Base-by-base conservation (phyloP, 2,113 vertebrate species). In the Hemibagrus wyckioides region DNA sequence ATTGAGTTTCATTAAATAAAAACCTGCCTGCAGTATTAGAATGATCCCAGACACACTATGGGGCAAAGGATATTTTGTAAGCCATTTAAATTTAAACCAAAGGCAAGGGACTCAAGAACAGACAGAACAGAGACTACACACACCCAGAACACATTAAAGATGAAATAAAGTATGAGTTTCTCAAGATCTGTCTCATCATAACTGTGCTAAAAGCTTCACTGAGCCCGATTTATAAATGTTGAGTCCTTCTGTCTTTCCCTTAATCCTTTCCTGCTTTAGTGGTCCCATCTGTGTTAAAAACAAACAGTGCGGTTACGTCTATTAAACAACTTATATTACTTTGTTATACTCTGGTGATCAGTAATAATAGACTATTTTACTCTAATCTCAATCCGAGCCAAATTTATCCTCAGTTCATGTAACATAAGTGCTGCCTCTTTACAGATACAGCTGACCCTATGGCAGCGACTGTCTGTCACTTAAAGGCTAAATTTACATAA, bases 31-130 rank as follows among this genome's bases (percentile, higher is more conserved):
- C 56, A 61, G 56, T 23, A 8, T 17, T 30, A 69, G 30, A 69
- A 69, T 69, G 30, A 69, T 69, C 30, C 65, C 30, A 69, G 65
- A 69, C 30, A 50, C 19, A 84, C 21, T 28, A 50, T 71, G 30
- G 36, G 48, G n/a, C n/a, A 69, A 73, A 71, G 25, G 0, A 21
- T 73, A 50, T 17, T 77, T 76, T 52, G 17, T 33, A 82, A 82
- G 90, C 88, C 88, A 87, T 85, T 88, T 73, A 56, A 52, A 25
- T 88, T 89, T 88, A 71, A 90, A 82, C 75, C 52, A 48, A 85
- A 73, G 59, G 21, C 54, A 50, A 69, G 63, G 39, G 61, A 50
- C 50, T 80, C 8, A 76, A 63, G 23, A 73, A 65, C 30, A 84
- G 28, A 80, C 59, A n/a, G 36, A 86, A 52, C 3, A 30, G 10